phyloP scores from a whole-genome alignment of 2,888 invertebrate species.

The Cordilura impudica region DNA sequence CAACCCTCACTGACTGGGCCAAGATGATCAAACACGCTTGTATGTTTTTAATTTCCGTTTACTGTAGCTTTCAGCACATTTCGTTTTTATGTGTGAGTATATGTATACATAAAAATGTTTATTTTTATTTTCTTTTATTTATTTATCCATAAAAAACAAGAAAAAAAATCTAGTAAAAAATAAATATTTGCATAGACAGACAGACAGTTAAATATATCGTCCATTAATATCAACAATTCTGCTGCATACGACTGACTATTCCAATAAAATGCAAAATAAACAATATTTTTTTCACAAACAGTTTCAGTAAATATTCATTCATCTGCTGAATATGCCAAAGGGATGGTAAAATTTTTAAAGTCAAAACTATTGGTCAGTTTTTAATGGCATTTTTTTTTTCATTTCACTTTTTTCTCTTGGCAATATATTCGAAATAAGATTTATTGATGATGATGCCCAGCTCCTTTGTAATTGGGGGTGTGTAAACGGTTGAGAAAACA shows the following conservation, averaged over 20 bases:
- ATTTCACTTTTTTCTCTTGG: slow-evolving; percentile 21
- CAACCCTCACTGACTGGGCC: too few species aligned
- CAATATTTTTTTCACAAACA: slow-evolving; percentile 27
- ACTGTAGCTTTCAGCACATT: slow-evolving; percentile 36
- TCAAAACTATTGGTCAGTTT: slow-evolving; percentile 44
- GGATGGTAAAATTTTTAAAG: slow-evolving; percentile 11
- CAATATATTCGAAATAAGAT: slow-evolving; percentile 50
- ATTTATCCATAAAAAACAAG: slow-evolving; percentile 23
- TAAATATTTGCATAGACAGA: slow-evolving; percentile 75
- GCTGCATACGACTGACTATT: background rate
- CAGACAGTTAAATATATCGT: slow-evolving; percentile 64
- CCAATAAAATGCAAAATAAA: slow-evolving; percentile 53
- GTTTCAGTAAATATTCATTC: background rate
- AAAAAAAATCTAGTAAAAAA: slow-evolving; percentile 67
- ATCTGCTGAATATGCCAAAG: background rate
- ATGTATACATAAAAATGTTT: background rate
- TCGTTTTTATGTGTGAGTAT: slow-evolving; percentile 17
- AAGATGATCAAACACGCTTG: background rate
- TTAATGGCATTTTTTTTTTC: background rate
- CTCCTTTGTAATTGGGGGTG: slow-evolving; percentile 1
- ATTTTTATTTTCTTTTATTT: background rate
- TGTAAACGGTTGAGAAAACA: slow-evolving; percentile 24
- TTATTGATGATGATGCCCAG: slow-evolving; percentile 46
- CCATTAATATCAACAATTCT: slow-evolving; percentile 55
- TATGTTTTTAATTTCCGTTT: slow-evolving; percentile 56